phyloP scores from a whole-genome alignment of 2,113 vertebrate species.

The Myanophis thanlyinensis region DNA sequence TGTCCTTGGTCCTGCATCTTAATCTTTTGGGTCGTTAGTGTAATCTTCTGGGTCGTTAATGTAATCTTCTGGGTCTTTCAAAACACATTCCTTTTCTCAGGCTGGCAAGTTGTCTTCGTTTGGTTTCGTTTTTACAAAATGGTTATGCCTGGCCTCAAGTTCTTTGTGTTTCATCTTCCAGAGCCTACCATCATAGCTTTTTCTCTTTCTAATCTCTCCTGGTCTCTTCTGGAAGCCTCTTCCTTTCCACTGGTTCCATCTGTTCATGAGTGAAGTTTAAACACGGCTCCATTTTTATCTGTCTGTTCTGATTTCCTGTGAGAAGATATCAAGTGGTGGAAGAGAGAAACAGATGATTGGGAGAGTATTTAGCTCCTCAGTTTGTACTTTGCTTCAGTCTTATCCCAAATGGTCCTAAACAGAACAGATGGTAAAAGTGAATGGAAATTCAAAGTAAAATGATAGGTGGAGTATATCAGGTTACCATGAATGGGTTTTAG shows the following conservation, averaged over 20 bases:
- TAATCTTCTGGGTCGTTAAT: too few species aligned
- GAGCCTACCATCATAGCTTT: background rate
- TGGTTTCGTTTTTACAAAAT: background rate
- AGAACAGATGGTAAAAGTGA: background rate
- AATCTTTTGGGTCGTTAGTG: too few species aligned
- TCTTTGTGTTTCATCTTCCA: background rate
- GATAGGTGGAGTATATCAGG: background rate
- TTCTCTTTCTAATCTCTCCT: background rate
- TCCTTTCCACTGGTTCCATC: background rate
- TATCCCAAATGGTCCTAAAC: background rate
- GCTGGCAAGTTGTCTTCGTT: background rate
- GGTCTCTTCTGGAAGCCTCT: background rate
- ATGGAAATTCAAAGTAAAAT: background rate
- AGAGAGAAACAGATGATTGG: background rate
- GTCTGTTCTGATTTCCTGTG: background rate
- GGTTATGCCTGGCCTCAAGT: background rate
- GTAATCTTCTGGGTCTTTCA: too few species aligned
- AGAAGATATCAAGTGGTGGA: background rate
- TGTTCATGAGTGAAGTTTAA: background rate
- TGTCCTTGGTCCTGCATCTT: too few species aligned
- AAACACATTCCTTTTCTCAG: background rate
- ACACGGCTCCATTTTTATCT: background rate
- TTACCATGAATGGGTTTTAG: background rate
- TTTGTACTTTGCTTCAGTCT: background rate
- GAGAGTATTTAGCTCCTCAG: background rate